Conservation (phyloP, 2,888 invertebrate genomes). For the Drosophila hawaiiensis region DNA sequence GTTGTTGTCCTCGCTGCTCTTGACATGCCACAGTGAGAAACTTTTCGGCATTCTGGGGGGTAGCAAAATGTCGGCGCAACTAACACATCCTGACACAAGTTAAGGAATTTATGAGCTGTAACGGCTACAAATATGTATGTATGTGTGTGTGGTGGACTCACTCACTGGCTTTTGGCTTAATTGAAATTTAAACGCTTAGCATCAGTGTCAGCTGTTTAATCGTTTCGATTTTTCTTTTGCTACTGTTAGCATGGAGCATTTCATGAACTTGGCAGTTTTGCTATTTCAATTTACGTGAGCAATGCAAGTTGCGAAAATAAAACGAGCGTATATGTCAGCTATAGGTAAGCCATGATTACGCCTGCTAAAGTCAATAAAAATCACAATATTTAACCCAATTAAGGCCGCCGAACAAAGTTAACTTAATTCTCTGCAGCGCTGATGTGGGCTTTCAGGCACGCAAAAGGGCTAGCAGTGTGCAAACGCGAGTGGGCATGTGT, state of each 20-base stretch:
- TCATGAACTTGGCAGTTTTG: constrained; percentile 51
- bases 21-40: constrained; percentile 65
- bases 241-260: constrained; percentile 37
- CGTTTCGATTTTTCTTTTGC: constrained; percentile 36
- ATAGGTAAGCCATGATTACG: constrained; percentile 34
- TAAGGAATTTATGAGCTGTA: constrained; percentile 82
- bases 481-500: constrained; percentile 10
- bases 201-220: constrained; percentile 70
- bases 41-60: constrained; percentile 61
- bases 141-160: constrained; percentile 16
- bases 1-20: constrained; percentile 48
- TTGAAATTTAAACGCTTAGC: constrained; percentile 79
- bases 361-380: constrained; percentile 65
- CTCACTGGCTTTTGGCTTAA: constrained; percentile 65
- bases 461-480: constrained; percentile 28
- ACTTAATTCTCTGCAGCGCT: constrained; percentile 42
- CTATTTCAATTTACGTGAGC: constrained; percentile 59
- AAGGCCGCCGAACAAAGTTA: constrained; percentile 66
- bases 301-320: constrained; percentile 18
- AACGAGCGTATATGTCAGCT: neutral
- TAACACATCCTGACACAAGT: constrained; percentile 79
- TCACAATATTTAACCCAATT: constrained; percentile 77
- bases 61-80: constrained; percentile 64
- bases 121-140: constrained; percentile 43
- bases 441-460: constrained; percentile 30